Conservation (phyloP, 2,888 invertebrate genomes). For the Iselma pallidipennis region DNA sequence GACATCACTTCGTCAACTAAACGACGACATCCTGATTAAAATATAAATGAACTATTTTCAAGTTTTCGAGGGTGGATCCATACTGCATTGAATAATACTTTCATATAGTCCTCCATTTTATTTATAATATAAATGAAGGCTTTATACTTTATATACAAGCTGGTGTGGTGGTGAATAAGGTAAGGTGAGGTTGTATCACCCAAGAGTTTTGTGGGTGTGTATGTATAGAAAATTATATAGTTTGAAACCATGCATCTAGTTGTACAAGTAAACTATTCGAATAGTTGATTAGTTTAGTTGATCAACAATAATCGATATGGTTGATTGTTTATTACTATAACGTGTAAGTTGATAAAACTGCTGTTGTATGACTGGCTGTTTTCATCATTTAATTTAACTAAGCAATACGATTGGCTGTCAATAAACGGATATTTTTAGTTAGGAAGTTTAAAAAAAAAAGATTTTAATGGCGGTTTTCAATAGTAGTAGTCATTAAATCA, state of each 20-base stretch:
- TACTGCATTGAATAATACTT: slow-evolving; percentile 11
- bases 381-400: slow-evolving; percentile 47
- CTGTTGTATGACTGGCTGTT: slow-evolving; percentile 45
- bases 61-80: not conserved
- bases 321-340: slow-evolving; percentile 38
- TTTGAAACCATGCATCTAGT: slow-evolving; percentile 36
- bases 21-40: not conserved
- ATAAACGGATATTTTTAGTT: slow-evolving; percentile 24
- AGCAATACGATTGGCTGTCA: slow-evolving; percentile 41
- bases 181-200: slow-evolving; percentile 20
- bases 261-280: slow-evolving; percentile 33
- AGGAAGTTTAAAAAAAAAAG: slow-evolving; percentile 27
- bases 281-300: slow-evolving; percentile 23
- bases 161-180: slow-evolving; percentile 14
- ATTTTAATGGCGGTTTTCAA: slow-evolving; percentile 18
- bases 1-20: not conserved
- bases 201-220: slow-evolving; percentile 40
- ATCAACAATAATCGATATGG: slow-evolving; percentile 35
- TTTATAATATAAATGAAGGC: slow-evolving; percentile 20
- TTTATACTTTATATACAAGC: not conserved
- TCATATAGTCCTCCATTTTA: slow-evolving; percentile 23
- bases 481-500: not conserved
- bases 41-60: not conserved
- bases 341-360: slow-evolving; percentile 44
- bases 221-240: slow-evolving; percentile 44